Evolutionary conservation across 2,888 invertebrate genomes (phyloP), one percentile per base, ranked within the genome.

Genomic region (Caenorhabditis imperialis): DNA sequence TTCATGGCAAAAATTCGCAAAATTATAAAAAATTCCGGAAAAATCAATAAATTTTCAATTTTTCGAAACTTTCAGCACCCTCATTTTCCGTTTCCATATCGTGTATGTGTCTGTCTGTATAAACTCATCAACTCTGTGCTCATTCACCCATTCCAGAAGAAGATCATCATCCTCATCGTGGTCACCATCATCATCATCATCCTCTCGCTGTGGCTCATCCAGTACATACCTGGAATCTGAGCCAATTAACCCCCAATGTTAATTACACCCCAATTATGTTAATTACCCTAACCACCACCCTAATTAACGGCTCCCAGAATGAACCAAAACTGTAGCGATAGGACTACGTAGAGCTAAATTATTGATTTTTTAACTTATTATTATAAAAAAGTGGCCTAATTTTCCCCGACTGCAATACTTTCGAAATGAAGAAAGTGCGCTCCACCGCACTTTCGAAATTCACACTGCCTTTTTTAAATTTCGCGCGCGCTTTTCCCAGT

Each of bases 111-210:
- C 8, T 10, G 16, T 40, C 33, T 40, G 47, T 51, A 27, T 42
- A 20, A 48, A 25, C 20, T 27, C 18, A 14, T 33, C 14, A n/a
- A n/a, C n/a, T n/a, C n/a, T n/a, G n/a, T 35, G 42, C 47, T 30
- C 45, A 35, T 53, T 23, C n/a, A 33, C 14, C 50, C 30, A 16
- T 86, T 92, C 92, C 92, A 94, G 94, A 94, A 94, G 93, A 94
- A 94, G 92, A 94, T 94, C 89, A 93, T 94, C 92, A 94, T 94
- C 90, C 92, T 94, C 92, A 92, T 94, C 90, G 94, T 94, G 91
- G 91, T 94, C 89, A 92, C 93, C 89, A 92, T 94, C 89, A 92
- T 94, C 89, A 92, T 92, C 88, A 91, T 93, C 88, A 92, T 94
- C 88, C 89, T 92, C 82, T 91, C 91, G 83, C 71, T 86, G 18